phyloP scores from a whole-genome alignment of 2,888 invertebrate species.

The Nebria brevicollis region DNA sequence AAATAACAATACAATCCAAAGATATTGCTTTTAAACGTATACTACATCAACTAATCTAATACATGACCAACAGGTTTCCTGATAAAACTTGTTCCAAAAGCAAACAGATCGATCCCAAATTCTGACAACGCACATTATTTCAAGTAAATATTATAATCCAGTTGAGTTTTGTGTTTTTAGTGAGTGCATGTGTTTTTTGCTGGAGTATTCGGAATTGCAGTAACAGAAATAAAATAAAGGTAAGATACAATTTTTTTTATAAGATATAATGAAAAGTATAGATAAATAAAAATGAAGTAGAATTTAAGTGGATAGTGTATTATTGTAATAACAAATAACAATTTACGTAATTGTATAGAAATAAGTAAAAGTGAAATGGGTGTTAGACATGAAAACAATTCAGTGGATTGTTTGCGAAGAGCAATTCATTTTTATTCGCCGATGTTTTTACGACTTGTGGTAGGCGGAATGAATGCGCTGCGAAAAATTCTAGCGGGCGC shows the following conservation, averaged over 20 bases:
- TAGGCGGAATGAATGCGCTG: slow-evolving; percentile 25
- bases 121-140: neutral
- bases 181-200: neutral
- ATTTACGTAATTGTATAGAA: neutral
- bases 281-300: no score
- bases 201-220: neutral
- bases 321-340: no score
- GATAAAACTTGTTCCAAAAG: neutral
- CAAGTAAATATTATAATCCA: neutral
- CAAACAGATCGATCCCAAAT: neutral
- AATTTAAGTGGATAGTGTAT: no score
- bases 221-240: no score
- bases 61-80: neutral
- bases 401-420: neutral
- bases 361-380: neutral
- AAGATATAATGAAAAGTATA: no score
- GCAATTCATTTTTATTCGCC: slow-evolving; percentile 26
- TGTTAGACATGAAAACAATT: neutral
- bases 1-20: no score
- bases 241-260: no score
- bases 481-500: slow-evolving; percentile 10
- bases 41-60: no score
- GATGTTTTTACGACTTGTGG: slow-evolving; percentile 37
- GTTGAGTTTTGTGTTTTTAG: slow-evolving; percentile 9
- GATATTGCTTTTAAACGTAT: no score